Conservation (phyloP, 2,888 invertebrate genomes). For the Lycocerus yunnanus region DNA sequence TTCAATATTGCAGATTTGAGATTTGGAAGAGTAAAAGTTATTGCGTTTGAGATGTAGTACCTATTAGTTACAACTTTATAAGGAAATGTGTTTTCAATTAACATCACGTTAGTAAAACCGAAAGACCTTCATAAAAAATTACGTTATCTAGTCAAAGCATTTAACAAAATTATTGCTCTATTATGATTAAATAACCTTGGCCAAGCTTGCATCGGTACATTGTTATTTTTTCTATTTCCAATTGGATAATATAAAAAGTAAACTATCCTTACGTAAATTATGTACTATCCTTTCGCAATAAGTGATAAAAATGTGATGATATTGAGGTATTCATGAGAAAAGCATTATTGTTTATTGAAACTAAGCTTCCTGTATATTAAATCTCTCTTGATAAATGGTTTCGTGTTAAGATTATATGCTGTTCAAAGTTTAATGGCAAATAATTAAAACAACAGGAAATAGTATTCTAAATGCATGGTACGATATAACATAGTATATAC, state of each 20-base stretch:
- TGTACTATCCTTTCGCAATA: constrained; percentile 10
- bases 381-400: background rate
- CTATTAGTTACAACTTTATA: background rate
- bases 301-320: constrained; percentile 11
- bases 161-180: constrained; percentile 20
- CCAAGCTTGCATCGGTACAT: background rate
- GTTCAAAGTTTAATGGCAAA: background rate
- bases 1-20: too few species aligned
- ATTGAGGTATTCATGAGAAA: background rate
- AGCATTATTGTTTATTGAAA: background rate
- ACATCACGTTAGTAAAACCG: constrained; percentile 15
- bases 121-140: constrained; percentile 12
- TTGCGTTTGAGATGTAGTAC: too few species aligned
- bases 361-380: background rate
- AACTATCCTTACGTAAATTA: constrained; percentile 16
- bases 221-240: constrained; percentile 5
- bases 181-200: constrained; percentile 11
- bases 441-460: background rate
- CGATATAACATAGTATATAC: too few species aligned
- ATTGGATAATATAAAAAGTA: constrained; percentile 14
- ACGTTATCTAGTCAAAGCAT: constrained; percentile 13
- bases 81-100: constrained; percentile 15
- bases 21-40: too few species aligned
- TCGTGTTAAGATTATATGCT: background rate
- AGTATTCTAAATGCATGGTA: background rate